Evolutionary conservation across 1,140 invertebrate species (phyloP).

Genomic region (Matsumurasca onukii): DNA sequence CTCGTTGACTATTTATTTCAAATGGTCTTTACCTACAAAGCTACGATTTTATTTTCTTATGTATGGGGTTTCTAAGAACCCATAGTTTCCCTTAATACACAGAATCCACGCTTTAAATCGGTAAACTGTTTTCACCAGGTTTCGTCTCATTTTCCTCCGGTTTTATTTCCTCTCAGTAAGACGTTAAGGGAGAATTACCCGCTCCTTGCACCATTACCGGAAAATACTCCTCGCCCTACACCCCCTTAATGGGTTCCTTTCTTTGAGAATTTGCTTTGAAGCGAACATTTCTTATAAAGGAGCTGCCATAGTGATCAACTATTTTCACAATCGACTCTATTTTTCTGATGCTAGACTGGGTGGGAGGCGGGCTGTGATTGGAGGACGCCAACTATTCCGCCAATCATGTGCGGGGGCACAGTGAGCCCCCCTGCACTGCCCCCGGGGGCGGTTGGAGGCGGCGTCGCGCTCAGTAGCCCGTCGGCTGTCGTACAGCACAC

Average conservation of each 20-base stretch:
- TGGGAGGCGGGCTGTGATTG: constrained; percentile 7
- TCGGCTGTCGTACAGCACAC: constrained; percentile 1
- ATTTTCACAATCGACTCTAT: constrained; percentile 18
- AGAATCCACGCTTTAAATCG: no score
- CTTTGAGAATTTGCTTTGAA: constrained; percentile 18
- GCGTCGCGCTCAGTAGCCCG: constrained; percentile 19
- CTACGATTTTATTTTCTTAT: no score
- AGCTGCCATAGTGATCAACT: constrained; percentile 7
- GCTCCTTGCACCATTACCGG: constrained; percentile 5
- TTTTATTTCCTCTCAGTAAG: constrained; percentile 18
- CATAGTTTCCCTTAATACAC: no score
- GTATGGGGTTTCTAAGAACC: no score
- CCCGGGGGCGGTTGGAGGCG: background rate
- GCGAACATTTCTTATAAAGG: constrained; percentile 12
- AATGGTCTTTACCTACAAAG: no score
- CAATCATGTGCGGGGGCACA: background rate
- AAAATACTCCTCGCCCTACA: background rate
- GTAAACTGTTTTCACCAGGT: constrained; percentile 5
- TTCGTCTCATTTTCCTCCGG: constrained; percentile 17
- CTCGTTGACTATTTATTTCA: no score
- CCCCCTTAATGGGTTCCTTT: background rate
- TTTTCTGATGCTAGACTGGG: constrained; percentile 2
- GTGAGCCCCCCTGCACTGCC: background rate
- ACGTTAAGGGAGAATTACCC: constrained; percentile 26
- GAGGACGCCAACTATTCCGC: background rate